Base-by-base conservation (phyloP, 2,888 invertebrate species). In the Drosophila dives region DNA sequence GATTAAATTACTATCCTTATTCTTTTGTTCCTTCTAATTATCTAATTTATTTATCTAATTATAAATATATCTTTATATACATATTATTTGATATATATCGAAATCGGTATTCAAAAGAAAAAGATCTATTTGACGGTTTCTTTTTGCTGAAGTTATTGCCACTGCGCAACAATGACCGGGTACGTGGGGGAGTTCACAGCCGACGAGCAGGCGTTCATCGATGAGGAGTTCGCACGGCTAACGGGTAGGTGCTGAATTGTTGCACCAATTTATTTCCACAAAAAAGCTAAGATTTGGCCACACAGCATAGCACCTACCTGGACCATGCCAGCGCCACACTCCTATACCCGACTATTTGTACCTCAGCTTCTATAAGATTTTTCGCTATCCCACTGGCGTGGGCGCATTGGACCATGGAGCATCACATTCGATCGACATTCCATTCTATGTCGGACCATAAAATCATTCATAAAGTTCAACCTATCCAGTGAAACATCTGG, bases 351-450 rank as follows among this genome's bases (percentile, higher is more conserved):
- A 99, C 93, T 99, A 98, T 94, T 95, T 99, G 0, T 95, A 96
- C 64, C 67, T 99, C 23, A 99, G 99, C 1, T 99, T 99, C 94
- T 99, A 99, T 93, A 99, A 99, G 94, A 97, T 99, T 89, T 99
- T 99, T 94, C 95, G 95, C 3, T 99, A 97, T 92, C 99, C 99
- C 2, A 98, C 99, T 59, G 99, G 99, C 4, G 93, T 99, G 23
- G 99, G 99, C 38, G 98, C 98, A 17, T 92, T 99, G 26, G 11
- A 98, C 98, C 3, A 97, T 99, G 26, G 26, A 26, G 26, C 26
- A 26, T 29, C 26, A 3, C 26, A 26, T 3, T 29, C 29, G 29
- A 5, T 29, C 29, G 29, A 29, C 29, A 29, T 29, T 29, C 29
- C 5, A 0, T 29, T 29, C 5, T 29, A 29, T 29, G 29, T 29